Evolutionary conservation across 2,888 invertebrate species (phyloP).

Genomic region (Halictus quadricinctus): DNA sequence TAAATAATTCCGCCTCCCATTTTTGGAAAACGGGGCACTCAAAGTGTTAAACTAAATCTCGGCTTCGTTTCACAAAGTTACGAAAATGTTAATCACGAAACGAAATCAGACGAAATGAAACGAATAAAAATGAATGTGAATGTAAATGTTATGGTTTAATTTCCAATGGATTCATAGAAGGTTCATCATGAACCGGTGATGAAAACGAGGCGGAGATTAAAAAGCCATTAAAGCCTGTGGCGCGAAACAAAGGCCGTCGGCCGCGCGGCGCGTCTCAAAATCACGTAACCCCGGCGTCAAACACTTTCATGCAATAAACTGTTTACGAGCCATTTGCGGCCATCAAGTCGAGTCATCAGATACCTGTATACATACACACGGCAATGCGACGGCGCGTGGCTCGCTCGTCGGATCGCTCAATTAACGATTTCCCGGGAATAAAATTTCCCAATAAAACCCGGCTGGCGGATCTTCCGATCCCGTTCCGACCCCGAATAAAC

Average conservation of each 20-base stretch:
- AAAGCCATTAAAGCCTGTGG: not conserved
- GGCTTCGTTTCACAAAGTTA: no score
- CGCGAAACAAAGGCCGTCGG: not conserved
- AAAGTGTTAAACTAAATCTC: no score
- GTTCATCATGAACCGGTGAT: not conserved
- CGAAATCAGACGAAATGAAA: not conserved
- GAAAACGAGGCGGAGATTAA: not conserved
- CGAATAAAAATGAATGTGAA: not conserved
- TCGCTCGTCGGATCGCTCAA: not conserved
- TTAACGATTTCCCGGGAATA: conserved; percentile 6
- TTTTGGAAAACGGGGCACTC: no score
- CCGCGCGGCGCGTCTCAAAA: not conserved
- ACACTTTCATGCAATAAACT: conserved; percentile 14
- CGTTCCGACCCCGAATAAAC: not conserved
- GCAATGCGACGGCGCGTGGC: conserved; percentile 12
- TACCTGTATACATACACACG: not conserved
- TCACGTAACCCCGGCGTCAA: conserved; percentile 25
- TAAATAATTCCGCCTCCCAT: no score
- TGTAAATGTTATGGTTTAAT: not conserved
- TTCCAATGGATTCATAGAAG: not conserved
- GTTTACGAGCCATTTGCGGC: conserved; percentile 14
- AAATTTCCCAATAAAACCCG: conserved; percentile 13
- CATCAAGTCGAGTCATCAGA: conserved; percentile 15
- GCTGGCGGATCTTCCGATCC: not conserved
- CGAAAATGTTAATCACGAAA: no score